These are phyloP conservation scores for Anguilla megastoma DNA, from an alignment of 2,797 vertebrate genomes.

Conservation along the genomic window DNA sequence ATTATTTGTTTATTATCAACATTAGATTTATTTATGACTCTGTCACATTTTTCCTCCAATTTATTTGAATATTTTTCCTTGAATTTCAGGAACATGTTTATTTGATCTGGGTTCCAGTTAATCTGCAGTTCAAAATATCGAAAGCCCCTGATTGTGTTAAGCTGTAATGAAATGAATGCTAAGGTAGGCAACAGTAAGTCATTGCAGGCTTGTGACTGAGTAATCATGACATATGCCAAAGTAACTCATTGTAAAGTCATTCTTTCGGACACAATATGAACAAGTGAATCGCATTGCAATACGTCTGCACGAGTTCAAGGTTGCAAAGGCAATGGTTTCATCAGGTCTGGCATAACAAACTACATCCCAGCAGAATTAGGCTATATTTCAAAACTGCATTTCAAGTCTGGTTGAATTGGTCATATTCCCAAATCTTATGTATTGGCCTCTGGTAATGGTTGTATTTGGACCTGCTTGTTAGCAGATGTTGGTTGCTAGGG, in stretches of 20 bases:
- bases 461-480: not conserved
- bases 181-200: not conserved
- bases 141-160: not conserved
- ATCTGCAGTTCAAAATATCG: not conserved
- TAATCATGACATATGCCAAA: not conserved
- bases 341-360: not conserved
- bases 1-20: not conserved
- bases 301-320: not conserved
- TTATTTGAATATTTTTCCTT: not conserved
- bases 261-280: not conserved
- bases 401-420: not conserved
- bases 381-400: not conserved
- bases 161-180: too few relatives aligned
- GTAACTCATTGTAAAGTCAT: not conserved
- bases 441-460: not conserved
- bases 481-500: constrained; percentile 30
- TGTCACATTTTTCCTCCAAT: not conserved
- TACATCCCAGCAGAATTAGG: not conserved
- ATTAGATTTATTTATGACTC: not conserved
- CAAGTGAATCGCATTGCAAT: not conserved
- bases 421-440: not conserved
- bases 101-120: not conserved
- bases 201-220: not conserved
- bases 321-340: not conserved
- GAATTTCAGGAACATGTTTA: not conserved